Evolutionary conservation across 2,797 vertebrate genomes (phyloP), one percentile per base, ranked within the genome.

Genomic region (Xyrichtys novacula): DNA sequence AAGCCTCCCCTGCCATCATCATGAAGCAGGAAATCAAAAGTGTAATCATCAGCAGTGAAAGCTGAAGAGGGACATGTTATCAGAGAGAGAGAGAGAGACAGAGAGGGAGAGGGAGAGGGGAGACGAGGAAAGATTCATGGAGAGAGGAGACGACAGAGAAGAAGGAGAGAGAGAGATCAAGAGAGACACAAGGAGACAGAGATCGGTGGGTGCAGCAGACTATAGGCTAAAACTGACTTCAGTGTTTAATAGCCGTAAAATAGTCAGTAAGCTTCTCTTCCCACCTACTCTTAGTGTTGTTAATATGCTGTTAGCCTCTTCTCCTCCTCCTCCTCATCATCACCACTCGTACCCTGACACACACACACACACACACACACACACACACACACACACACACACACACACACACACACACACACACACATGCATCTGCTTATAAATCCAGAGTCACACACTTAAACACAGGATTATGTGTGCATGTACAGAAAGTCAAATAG

Each of bases 231-330:
- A 87, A 67, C 60, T 7, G 28, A 76, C 79, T 72, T 67, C 53
- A n/a, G 54, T 82, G 84, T 88, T 86, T 90, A 88, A 92, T 90
- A 90, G 86, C 86, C 81, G 81, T 89, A 85, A 88, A 92, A 86
- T 74, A 77, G 83, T 56, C 87, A 75, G 79, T 71, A 80, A 87
- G 84, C 83, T 79, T 83, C 77, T 86, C 73, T 83, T 86, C 83
- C 83, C 83, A 86, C 84, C 84, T 84, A 78, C 78, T 88, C 81
- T 75, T 61, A 81, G 71, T 42, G 71, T 84, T 71, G 76, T 88
- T 88, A 88, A 87, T 88, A 81, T 87, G 83, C 78, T 85, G 79
- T 88, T 88, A 89, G 84, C 61, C 79, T 84, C 77, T 78, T 19
- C 63, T 81, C 68, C 71, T 77, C 80, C 61, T 72, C 71, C 56